Evolutionary conservation across 2,797 vertebrate species (phyloP), one percentile per base, ranked within the genome.

Genomic region (Chiloscyllium punctatum): DNA sequence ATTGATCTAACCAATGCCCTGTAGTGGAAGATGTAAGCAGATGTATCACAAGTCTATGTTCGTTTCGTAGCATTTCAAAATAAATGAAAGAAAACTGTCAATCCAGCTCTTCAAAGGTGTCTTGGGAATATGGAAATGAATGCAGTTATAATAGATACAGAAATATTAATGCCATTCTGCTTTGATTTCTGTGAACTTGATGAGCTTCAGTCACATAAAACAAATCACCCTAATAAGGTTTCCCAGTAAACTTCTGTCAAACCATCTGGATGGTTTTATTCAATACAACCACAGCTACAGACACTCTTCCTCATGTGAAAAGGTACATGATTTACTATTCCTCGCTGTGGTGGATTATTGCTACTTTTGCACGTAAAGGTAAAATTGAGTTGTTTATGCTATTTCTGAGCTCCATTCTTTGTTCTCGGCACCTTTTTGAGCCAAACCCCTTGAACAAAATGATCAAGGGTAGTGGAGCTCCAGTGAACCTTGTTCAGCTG

Each of bases 201-300:
- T 91, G 88, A 91, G 88, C 30, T 62, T 15, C 88, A 91, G 88
- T 91, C 88, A 66, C 57, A 91, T 91, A 66, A 91, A 91, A 91
- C 88, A 91, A 91, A 91, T 68, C 88, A 68, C 88, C 8, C 33
- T 91, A 7, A 66, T 91, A 91, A 68, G 57, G 66, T 91, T 91
- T 91, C n/a, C 33, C 62, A 91, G 33, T 91, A 91, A 68, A 91
- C 57, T 91, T 91, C 88, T 68, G 88, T 91, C 88, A 91, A 91
- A n/a, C 88, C 16, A 91, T 37, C 88, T 91, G 88, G 57, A 62
- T 37, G 88, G 4, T 68, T 91, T 91, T 66, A 66, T 68, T 66
- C 88, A 91, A 5, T n/a, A 30, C 0, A 66, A 62, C 51, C 13
- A 9, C 51, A 57, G 86, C 53, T 18, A 33, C 57, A 91, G 62